Evolutionary conservation across 2,797 vertebrate genomes (phyloP).

Genomic region (Enteromius anoplus): DNA sequence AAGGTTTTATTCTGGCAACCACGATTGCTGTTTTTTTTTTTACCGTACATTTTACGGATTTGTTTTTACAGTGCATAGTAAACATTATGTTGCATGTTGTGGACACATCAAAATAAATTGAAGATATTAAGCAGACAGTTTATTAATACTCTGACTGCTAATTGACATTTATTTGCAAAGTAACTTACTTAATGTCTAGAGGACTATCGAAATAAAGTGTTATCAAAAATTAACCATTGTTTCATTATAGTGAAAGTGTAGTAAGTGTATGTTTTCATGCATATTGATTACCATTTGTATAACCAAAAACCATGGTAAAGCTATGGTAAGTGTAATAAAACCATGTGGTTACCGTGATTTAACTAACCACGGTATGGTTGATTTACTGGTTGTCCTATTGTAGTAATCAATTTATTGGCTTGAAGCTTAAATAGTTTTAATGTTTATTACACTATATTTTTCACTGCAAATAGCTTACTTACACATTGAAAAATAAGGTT

Average conservation of each 20-base stretch:
- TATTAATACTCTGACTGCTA: no score
- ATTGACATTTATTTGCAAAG: no score
- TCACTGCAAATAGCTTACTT: not conserved
- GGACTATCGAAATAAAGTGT: no score
- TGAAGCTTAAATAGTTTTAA: not conserved
- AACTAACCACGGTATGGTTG: no score
- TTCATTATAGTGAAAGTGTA: not conserved
- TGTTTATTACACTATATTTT: not conserved
- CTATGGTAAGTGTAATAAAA: not conserved
- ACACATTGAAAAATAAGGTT: not conserved
- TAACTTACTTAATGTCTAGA: no score
- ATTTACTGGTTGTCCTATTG: not conserved
- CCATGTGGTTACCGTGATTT: not conserved
- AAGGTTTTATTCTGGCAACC: no score
- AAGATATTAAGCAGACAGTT: no score
- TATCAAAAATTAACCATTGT: not conserved
- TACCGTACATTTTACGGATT: no score
- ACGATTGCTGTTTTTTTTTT: no score
- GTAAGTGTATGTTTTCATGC: not conserved
- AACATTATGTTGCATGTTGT: no score
- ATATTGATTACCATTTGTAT: not conserved
- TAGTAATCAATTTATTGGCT: not conserved
- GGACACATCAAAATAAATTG: no score
- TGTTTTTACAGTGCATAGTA: no score
- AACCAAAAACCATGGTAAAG: not conserved